Percentiles rank a stretch among this genome's conserved stretches.
These are phyloP conservation scores for Itoplectis maculator DNA, from an alignment of 2,888 invertebrate species.

Conservation along the genomic window DNA sequence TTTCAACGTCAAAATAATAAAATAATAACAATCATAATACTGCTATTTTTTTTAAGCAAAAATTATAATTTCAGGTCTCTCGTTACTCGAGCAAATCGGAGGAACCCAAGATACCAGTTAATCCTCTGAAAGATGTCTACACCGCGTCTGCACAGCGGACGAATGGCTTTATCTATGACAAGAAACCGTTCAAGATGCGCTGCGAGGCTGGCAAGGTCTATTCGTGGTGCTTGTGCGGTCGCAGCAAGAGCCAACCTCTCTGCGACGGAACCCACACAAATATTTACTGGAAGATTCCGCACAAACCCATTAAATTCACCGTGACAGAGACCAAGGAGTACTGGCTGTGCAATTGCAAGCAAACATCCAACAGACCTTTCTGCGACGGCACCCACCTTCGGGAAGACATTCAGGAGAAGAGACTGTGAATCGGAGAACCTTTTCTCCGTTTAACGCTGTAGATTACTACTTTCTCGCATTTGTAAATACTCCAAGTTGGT, in stretches of 20 bases:
- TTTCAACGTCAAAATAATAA: background rate
- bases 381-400: conserved; percentile 98
- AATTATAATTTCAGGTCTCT: conserved; percentile 26
- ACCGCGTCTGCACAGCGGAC: conserved; percentile 88
- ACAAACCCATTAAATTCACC: conserved; percentile 92
- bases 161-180: conserved; percentile 94
- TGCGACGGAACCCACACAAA: conserved; percentile 97
- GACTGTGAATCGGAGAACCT: background rate
- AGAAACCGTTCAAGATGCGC: conserved; percentile 93
- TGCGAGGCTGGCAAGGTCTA: conserved; percentile 88
- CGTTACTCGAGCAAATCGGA: conserved; percentile 64
- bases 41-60: background rate
- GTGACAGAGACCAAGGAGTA: conserved; percentile 96
- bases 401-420: conserved; percentile 87
- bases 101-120: conserved; percentile 88
- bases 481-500: conserved; percentile 6
- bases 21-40: background rate
- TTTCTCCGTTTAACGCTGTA: background rate
- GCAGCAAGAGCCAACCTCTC: conserved; percentile 95
- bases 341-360: conserved; percentile 99
- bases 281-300: conserved; percentile 89
- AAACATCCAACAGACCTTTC: conserved; percentile 96
- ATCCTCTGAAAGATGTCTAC: conserved; percentile 87
- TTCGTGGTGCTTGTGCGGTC: conserved; percentile 97
- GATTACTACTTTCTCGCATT: background rate